A percentile compares a stretch with the other conserved stretches of the same genome.
Conservation (phyloP, 92 coral and sea anemone genomes). For the Paragorgia papillata region DNA sequence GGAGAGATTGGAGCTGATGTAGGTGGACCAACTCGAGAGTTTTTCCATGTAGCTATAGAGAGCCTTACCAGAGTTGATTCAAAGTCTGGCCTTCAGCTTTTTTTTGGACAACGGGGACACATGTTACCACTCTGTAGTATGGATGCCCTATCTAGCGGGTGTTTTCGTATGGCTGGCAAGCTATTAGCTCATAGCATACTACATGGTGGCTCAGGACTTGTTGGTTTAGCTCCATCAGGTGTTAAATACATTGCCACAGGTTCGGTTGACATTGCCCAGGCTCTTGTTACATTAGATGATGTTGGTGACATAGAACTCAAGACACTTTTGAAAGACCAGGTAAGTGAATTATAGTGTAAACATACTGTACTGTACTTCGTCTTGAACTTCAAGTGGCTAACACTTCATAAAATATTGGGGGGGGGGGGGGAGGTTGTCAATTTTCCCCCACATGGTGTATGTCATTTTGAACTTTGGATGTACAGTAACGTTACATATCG, state of each 20-base stretch:
- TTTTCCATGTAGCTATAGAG: conserved; percentile 7
- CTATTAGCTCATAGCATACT: conserved; percentile 51
- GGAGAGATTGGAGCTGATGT: conserved; percentile 34
- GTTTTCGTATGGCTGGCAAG: conserved; percentile 49
- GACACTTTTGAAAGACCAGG: not conserved
- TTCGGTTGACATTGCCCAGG: conserved; percentile 36
- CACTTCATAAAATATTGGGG: too few relatives aligned
- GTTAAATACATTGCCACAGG: conserved; percentile 35
- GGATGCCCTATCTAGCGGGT: conserved; percentile 41
- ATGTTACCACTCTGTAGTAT: conserved; percentile 2
- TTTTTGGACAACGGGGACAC: too few relatives aligned
- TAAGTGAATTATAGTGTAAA: too few relatives aligned
- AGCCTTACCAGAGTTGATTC: conserved; percentile 30
- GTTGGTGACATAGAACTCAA: conserved; percentile 43
- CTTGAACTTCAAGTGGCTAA: too few relatives aligned
- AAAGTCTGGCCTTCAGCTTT: too few relatives aligned
- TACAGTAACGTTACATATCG: too few relatives aligned
- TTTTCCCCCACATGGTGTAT: too few relatives aligned
- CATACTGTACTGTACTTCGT: too few relatives aligned
- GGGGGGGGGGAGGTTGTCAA: too few relatives aligned
- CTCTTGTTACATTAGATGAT: conserved; percentile 31
- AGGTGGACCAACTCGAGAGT: conserved; percentile 24
- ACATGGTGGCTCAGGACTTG: conserved; percentile 51
- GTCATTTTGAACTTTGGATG: too few relatives aligned
- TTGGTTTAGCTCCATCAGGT: conserved; percentile 45